These are phyloP conservation scores for Platyrinchus mystaceus DNA, from an alignment of 2,797 vertebrate species.

Conservation along the genomic window DNA sequence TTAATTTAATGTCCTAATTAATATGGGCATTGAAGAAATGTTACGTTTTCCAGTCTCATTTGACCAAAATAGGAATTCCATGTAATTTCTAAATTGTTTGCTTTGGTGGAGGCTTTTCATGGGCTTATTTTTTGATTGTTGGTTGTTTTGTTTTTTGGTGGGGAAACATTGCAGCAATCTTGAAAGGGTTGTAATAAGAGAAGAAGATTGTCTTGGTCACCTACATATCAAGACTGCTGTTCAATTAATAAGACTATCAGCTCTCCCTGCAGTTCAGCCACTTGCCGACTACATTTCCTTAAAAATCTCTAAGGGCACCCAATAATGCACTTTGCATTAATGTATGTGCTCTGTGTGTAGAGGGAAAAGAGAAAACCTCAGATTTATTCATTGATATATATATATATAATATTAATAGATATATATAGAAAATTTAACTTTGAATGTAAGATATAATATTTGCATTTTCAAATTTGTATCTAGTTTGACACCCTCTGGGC, in stretches of 20 bases:
- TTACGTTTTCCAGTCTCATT: not conserved
- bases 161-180: not conserved
- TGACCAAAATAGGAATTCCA: not conserved
- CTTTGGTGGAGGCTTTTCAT: accelerated
- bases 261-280: not conserved
- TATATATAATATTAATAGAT: constrained; percentile 48
- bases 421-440: constrained; percentile 41
- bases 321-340: not conserved
- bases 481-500: constrained; percentile 35
- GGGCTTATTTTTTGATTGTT: not conserved
- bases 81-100: not conserved
- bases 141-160: not conserved
- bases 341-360: not conserved
- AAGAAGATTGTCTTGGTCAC: not conserved
- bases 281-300: not conserved
- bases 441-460: constrained; percentile 53
- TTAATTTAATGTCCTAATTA: not conserved
- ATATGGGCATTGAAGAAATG: not conserved
- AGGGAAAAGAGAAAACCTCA: not conserved
- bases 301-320: not conserved
- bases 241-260: not conserved
- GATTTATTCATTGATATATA: constrained; percentile 35
- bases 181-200: not conserved
- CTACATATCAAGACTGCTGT: not conserved
- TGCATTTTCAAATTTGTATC: constrained; percentile 65